Evolutionary conservation across 2,797 vertebrate species (phyloP).

Genomic region (Anableps anableps): DNA sequence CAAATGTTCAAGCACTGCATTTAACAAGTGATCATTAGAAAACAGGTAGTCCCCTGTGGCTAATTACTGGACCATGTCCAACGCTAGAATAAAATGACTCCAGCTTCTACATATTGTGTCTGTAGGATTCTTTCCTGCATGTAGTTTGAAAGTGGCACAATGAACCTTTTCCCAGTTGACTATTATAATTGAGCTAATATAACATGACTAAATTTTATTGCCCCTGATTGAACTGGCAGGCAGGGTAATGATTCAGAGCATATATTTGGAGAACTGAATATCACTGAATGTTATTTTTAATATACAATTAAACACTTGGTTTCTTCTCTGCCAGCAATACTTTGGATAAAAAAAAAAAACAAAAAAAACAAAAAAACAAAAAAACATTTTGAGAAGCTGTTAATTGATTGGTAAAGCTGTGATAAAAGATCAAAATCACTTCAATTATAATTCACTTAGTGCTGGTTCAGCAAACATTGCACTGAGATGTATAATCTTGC

Average conservation of each 20-base stretch:
- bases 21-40: slow-evolving; percentile 37
- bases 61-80: slow-evolving; percentile 35
- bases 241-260: slow-evolving; percentile 2
- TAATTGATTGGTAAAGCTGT: background rate
- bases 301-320: slow-evolving; percentile 8
- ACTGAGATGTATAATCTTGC: background rate
- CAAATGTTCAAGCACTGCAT: slow-evolving; percentile 20
- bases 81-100: slow-evolving; percentile 3
- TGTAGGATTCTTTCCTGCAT: slow-evolving; percentile 12
- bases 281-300: slow-evolving; percentile 22
- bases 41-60: slow-evolving; percentile 4
- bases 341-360: background rate
- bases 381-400: slow-evolving; percentile 8
- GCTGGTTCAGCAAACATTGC: background rate
- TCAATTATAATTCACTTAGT: slow-evolving; percentile 2
- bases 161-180: slow-evolving; percentile 7
- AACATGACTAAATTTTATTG: slow-evolving; percentile 21
- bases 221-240: slow-evolving; percentile 13
- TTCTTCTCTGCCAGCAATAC: slow-evolving; percentile 10
- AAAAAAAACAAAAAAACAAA: too few species aligned
- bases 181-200: slow-evolving; percentile 19
- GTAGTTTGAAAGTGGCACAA: slow-evolving; percentile 5
- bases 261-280: slow-evolving; percentile 15
- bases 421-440: slow-evolving; percentile 7
- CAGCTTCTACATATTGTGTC: slow-evolving; percentile 4